Conservation (phyloP, 1,140 invertebrate genomes). For the Leptinotarsa texana region DNA sequence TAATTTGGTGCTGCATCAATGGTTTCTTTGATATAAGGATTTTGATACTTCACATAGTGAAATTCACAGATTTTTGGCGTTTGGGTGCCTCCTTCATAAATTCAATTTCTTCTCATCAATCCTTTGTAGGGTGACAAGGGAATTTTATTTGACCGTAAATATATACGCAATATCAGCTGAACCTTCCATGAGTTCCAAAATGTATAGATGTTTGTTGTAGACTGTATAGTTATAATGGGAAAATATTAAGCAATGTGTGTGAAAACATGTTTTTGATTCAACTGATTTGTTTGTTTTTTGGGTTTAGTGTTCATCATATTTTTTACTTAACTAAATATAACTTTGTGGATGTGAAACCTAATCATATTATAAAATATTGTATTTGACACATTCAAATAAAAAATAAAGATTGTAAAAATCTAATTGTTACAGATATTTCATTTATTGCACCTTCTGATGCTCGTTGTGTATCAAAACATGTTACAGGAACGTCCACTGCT, state of each 20-base stretch:
- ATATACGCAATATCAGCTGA: constrained; percentile 11
- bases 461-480: too few species aligned
- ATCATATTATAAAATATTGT: constrained; percentile 45
- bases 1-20: too few species aligned
- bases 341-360: constrained; percentile 44
- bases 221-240: constrained; percentile 44
- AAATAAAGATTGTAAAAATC: constrained; percentile 25
- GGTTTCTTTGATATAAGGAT: too few species aligned
- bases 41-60: too few species aligned
- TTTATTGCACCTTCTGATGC: not conserved
- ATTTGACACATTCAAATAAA: constrained; percentile 46
- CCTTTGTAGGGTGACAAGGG: too few species aligned
- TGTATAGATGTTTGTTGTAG: constrained; percentile 53
- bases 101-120: too few species aligned
- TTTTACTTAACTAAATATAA: constrained; percentile 43
- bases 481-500: too few species aligned
- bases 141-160: too few species aligned
- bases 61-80: too few species aligned
- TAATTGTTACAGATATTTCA: not conserved
- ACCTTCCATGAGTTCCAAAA: constrained; percentile 32
- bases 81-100: too few species aligned
- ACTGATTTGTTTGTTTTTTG: constrained; percentile 25
- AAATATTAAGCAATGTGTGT: constrained; percentile 26
- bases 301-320: constrained; percentile 39
- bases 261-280: constrained; percentile 24